A percentile compares a stretch with the other conserved stretches of the same genome.
Evolutionary conservation across 2,797 vertebrate species (phyloP).

Genomic region (Enteromius paludinosus): DNA sequence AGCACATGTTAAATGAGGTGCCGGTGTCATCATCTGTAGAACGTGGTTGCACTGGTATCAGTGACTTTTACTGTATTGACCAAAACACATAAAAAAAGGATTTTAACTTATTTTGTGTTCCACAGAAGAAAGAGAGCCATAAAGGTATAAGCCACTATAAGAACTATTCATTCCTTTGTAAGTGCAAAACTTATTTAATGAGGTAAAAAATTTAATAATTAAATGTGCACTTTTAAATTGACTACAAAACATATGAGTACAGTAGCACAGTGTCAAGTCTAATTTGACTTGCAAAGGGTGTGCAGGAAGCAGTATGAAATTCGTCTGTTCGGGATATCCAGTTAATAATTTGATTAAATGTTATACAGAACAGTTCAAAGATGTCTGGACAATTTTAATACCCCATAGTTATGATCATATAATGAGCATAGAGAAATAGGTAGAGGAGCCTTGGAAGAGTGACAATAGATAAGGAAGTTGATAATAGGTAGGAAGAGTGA

Average conservation of each 20-base stretch:
- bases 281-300: neutral
- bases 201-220: neutral
- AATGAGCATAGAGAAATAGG: constrained; percentile 5
- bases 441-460: neutral
- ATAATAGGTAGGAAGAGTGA: neutral
- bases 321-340: neutral
- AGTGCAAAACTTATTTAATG: neutral
- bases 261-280: neutral
- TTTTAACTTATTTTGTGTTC: neutral
- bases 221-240: constrained; percentile 3
- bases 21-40: neutral
- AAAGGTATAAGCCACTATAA: neutral
- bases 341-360: constrained; percentile 10
- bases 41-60: neutral
- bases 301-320: neutral
- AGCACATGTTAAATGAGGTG: neutral
- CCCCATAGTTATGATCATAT: neutral
- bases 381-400: neutral
- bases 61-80: neutral
- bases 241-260: neutral
- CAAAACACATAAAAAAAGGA: neutral
- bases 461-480: constrained; percentile 18
- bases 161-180: neutral
- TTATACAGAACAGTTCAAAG: neutral
- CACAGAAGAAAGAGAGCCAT: neutral